Percentiles rank a stretch among this genome's conserved stretches.
These are phyloP conservation scores for Noctuana brunneofusca DNA, from an alignment of 2,888 invertebrate species.

Conservation along the genomic window DNA sequence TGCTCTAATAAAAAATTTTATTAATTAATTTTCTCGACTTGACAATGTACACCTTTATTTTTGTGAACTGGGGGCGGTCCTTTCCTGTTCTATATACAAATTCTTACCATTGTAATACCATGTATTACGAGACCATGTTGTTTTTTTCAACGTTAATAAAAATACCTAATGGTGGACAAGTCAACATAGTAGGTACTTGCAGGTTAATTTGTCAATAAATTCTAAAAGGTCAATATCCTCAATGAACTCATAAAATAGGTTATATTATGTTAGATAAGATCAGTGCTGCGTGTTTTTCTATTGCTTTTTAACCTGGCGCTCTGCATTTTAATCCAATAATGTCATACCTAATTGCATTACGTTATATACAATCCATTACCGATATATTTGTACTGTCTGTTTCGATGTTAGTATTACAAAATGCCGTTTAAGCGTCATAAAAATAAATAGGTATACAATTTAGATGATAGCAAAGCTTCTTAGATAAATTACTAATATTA, in stretches of 20 bases:
- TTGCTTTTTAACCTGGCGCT: conserved; percentile 25
- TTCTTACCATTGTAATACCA: no score
- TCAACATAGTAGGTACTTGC: no score
- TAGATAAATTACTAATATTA: conserved; percentile 19
- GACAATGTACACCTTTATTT: no score
- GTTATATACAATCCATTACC: conserved; percentile 3
- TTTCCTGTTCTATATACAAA: no score
- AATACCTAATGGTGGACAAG: no score
- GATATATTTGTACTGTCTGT: conserved; percentile 9
- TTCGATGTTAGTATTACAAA: neutral
- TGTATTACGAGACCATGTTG: no score
- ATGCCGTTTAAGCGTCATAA: neutral
- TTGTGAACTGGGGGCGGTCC: neutral
- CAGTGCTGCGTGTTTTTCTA: conserved; percentile 28
- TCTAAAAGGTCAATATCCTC: conserved; percentile 19
- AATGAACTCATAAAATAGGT: conserved; percentile 29
- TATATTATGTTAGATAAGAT: conserved; percentile 31
- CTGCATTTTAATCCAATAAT: conserved; percentile 33
- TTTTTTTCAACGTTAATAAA: no score
- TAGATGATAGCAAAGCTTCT: conserved; percentile 3
- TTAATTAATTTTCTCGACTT: no score
- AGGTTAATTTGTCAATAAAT: conserved; percentile 1
- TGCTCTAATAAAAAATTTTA: no score
- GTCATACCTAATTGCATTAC: conserved; percentile 12
- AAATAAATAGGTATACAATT: neutral